Conservation (phyloP, 2,888 invertebrate species). For the Drosophila rellima region DNA sequence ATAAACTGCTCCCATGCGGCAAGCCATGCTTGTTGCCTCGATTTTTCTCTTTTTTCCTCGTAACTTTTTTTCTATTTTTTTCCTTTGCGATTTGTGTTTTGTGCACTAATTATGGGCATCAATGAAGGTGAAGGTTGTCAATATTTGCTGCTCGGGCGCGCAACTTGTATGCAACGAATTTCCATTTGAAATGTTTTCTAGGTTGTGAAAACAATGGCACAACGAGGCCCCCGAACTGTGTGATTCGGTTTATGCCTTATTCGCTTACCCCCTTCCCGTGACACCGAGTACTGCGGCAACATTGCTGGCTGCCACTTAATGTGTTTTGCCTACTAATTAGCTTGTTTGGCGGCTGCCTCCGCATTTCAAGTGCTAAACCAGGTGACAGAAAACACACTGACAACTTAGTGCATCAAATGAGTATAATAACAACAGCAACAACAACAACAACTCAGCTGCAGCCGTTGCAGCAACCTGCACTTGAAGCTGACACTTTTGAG, state of each 20-base stretch:
- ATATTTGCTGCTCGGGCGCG: constrained; percentile 63
- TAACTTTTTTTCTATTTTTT: constrained; percentile 1
- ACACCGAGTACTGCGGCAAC: constrained; percentile 67
- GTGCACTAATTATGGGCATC: constrained; percentile 72
- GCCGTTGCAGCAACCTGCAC: constrained; percentile 47
- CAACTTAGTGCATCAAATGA: constrained; percentile 58
- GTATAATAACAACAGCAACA: constrained; percentile 34
- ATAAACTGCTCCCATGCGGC: constrained; percentile 75
- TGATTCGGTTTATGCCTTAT: constrained; percentile 25
- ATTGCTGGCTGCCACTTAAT: constrained; percentile 70
- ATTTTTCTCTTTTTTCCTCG: constrained; percentile 18
- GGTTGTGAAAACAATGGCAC: constrained; percentile 65
- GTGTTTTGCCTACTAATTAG: constrained; percentile 78
- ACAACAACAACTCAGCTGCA: constrained; percentile 31
- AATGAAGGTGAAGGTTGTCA: constrained; percentile 81
- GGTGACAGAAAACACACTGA: constrained; percentile 66
- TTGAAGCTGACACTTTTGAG: constrained; percentile 66
- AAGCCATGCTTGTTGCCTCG: constrained; percentile 17
- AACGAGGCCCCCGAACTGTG: constrained; percentile 15
- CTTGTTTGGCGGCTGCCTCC: constrained; percentile 71
- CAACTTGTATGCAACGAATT: constrained; percentile 50
- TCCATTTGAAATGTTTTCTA: constrained; percentile 73
- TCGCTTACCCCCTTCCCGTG: constrained; percentile 5
- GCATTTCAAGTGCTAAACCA: constrained; percentile 68
- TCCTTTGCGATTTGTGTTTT: constrained; percentile 50